phyloP scores from a whole-genome alignment of 2,888 invertebrate genomes.

The Euplexia lucipara region DNA sequence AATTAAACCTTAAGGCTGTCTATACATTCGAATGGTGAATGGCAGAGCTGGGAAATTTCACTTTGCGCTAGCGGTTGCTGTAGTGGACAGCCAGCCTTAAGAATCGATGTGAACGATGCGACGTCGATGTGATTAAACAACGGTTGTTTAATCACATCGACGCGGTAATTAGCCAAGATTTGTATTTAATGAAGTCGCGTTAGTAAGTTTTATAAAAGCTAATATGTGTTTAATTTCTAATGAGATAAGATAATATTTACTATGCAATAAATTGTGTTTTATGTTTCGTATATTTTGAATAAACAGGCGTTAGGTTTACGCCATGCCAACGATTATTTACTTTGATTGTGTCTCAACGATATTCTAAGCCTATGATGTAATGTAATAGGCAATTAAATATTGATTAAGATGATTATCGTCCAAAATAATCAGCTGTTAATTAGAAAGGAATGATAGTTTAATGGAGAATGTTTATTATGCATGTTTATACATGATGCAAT shows the following conservation, averaged over 20 bases:
- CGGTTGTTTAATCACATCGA: conserved; percentile 66
- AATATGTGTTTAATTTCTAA: conserved; percentile 63
- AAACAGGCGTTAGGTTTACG: conserved; percentile 16
- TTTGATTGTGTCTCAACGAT: conserved; percentile 25
- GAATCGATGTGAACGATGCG: conserved; percentile 51
- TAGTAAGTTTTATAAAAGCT: conserved; percentile 67
- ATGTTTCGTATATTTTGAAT: conserved; percentile 41
- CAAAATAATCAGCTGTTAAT: conserved; percentile 50
- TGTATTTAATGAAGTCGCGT: conserved; percentile 72
- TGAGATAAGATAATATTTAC: conserved; percentile 66
- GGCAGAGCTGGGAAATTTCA: neutral
- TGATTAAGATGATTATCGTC: conserved; percentile 38
- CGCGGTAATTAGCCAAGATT: conserved; percentile 77
- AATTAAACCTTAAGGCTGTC: neutral
- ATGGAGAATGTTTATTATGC: conserved; percentile 36
- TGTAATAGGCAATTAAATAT: conserved; percentile 38
- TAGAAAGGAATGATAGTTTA: conserved; percentile 36
- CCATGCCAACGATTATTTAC: conserved; percentile 21
- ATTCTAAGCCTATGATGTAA: conserved; percentile 15
- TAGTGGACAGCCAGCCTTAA: conserved; percentile 8
- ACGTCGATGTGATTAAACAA: too few relatives aligned
- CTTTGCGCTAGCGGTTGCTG: neutral
- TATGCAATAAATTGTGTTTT: conserved; percentile 55
- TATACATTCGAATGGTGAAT: neutral
- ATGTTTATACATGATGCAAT: conserved; percentile 24